Base-by-base conservation (phyloP, 2,797 vertebrate species). In the Sebastolobus altivelis region DNA sequence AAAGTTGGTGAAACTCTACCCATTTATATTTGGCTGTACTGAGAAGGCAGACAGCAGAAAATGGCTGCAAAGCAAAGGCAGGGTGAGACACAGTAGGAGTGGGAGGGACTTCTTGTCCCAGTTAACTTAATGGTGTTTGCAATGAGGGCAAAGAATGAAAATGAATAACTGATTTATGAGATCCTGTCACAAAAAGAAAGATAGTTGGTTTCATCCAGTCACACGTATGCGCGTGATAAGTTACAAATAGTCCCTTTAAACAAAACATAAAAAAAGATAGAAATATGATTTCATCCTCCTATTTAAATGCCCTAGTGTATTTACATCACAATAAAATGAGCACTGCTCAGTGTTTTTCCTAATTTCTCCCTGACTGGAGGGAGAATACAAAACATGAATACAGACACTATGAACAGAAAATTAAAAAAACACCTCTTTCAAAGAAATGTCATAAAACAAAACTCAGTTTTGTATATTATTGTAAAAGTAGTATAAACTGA, bases 31-130 rank as follows among this genome's bases (percentile, higher is more conserved):
- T 25, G 4, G 4, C 18, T 54, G 20, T 12, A 0, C 52, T 59
- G 8, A 37, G 10, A 8, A 38, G 20, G 18, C 25, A 37, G 52
- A 6, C 27, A 1, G 38, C 4, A 31, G 61, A 20, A 74, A 79
- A 61, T 56, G 40, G 62, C 54, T 33, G 29, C 10, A 43, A 49
- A 33, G 35, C 25, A 79, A 46, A 40, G 16, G 35, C 16, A 13
- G 5, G 0, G 12, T 46, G 56, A 31, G 56, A 2, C 25, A 4
- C 7, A 14, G 4, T 18, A 3, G 33, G 0, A 75, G 58, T 20
- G 38, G 43, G 75, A 80, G 8, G 56, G 29, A 59, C 52, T 54
- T 12, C 88, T 92, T 85, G 87, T 22, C n/a, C 85, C 67, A 20
- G 54, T 13, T 16, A 16, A 78, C 27, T 75, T 60, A 81, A 79